Base-by-base conservation (phyloP, 2,888 invertebrate genomes). In the Dinocampus coccinellae region DNA sequence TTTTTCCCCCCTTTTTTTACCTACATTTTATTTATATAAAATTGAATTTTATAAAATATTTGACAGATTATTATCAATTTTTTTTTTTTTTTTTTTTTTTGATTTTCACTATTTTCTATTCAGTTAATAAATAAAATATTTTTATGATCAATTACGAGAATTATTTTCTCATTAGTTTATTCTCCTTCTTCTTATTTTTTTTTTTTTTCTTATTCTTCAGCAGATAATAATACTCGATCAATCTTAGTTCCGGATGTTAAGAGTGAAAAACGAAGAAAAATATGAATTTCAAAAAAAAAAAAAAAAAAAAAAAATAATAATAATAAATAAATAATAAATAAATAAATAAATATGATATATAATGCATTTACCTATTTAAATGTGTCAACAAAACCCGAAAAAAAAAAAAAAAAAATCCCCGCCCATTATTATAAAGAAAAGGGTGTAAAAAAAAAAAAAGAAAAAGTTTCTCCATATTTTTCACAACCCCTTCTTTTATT, bases 221-320 rank as follows among this genome's bases (percentile, higher is more conserved):
- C n/a, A 3, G 11, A 39, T 13, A n/a, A 39, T 39, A 7, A 47
- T 34, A 53, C 53, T n/a, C 78, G 66, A 81, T 81, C 81, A 79
- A 81, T 81, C 81, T 80, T 79, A 67, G 74, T 78, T 75, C 66
- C 74, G 75, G 61, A 69, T 70, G 75, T 79, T 80, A 71, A 70
- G 29, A 20, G 64, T 39, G 7, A 52, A n/a, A 53, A 10, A 47
- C 0, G 16, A n/a, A 16, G 16, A 20, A 47, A 47, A n/a, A 16
- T 7, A 47, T 29, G 29, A 29, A 29, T 3, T 4, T 29, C 7
- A 7, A 29, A 47, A 1, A 47, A n/a, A 16, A 47, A 20, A 47
- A 47, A n/a, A n/a, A 7, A 39, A 39, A n/a, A 11, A 47, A 7
- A 47, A 47, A 16, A 20, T 7, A 47, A 47, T 47, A 47, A 7